A percentile compares a stretch with the other conserved stretches of the same genome.
phyloP scores from a whole-genome alignment of 2,113 vertebrate genomes.

The Equus przewalskii region DNA sequence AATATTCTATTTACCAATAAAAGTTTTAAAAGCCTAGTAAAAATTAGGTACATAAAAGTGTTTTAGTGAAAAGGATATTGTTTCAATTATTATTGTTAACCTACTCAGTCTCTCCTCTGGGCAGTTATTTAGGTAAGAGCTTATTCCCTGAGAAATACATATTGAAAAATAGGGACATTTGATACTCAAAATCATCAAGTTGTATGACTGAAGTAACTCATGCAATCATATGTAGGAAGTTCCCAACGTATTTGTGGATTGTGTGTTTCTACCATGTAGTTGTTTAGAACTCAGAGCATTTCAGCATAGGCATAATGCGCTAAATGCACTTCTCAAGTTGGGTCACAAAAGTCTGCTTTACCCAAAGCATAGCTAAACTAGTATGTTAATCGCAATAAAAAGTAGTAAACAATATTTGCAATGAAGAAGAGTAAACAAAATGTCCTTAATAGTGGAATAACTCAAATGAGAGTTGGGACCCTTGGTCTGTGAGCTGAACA shows the following conservation, averaged over 20 bases:
- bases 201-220: background rate
- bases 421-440: background rate
- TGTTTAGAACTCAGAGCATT: background rate
- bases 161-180: background rate
- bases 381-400: background rate
- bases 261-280: background rate
- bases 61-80: background rate
- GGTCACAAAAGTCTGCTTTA: background rate
- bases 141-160: background rate
- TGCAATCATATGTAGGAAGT: background rate
- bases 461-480: background rate
- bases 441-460: background rate
- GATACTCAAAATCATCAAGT: background rate
- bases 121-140: background rate
- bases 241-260: constrained; percentile 3
- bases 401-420: background rate
- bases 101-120: background rate
- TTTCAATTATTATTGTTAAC: background rate
- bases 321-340: background rate
- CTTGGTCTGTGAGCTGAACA: background rate
- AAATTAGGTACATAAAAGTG: background rate
- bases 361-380: background rate
- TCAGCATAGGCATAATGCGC: background rate
- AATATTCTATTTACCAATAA: background rate
- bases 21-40: background rate